A percentile compares a stretch with the other conserved stretches of the same genome.
Conservation (phyloP, 2,888 invertebrate species). For the Hybos culiciformis region DNA sequence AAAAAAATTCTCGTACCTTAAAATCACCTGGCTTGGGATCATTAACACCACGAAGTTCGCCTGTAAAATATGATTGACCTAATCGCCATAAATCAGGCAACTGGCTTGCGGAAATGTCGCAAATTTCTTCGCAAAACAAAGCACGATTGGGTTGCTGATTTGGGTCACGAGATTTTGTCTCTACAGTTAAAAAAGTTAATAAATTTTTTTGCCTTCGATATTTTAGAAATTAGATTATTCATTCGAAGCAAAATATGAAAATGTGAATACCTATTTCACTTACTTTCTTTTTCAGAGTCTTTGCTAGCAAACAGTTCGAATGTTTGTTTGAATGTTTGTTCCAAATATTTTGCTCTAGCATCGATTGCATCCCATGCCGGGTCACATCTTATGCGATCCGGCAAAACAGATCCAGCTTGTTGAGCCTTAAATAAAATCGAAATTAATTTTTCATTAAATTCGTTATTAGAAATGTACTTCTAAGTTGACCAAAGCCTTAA, state of each 20-base stretch:
- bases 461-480: slow-evolving; percentile 37
- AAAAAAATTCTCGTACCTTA: slow-evolving; percentile 45
- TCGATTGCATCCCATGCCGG: slow-evolving; percentile 94
- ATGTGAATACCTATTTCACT: too few relatives aligned
- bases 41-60: slow-evolving; percentile 63
- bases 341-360: slow-evolving; percentile 67
- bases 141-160: slow-evolving; percentile 48
- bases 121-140: slow-evolving; percentile 65
- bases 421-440: slow-evolving; percentile 19
- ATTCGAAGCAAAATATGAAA: background rate
- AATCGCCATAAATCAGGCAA: slow-evolving; percentile 92
- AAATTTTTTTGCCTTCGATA: too few relatives aligned
- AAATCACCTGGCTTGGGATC: slow-evolving; percentile 64
- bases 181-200: slow-evolving; percentile 12
- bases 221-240: background rate
- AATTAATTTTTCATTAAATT: background rate
- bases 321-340: slow-evolving; percentile 30
- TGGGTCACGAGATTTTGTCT: slow-evolving; percentile 25
- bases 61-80: slow-evolving; percentile 86
- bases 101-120: slow-evolving; percentile 57
- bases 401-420: slow-evolving; percentile 26
- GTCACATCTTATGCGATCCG: slow-evolving; percentile 43
- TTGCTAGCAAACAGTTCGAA: slow-evolving; percentile 31
- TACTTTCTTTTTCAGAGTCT: slow-evolving; percentile 28
- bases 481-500: slow-evolving; percentile 61